phyloP scores from a whole-genome alignment of 2,797 vertebrate species.

The Notamacropus eugenii region DNA sequence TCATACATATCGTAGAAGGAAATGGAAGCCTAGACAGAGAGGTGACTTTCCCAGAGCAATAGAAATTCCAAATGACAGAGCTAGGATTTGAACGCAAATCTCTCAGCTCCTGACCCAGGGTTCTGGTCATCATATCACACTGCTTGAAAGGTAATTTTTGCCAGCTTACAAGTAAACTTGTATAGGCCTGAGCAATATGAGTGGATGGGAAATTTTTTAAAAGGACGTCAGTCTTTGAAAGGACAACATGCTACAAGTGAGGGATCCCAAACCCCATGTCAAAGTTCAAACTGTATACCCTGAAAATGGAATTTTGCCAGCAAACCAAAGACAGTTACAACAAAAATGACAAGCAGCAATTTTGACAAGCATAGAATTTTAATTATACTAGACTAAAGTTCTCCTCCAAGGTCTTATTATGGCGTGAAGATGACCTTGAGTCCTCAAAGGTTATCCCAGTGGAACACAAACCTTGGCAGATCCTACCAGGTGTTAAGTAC shows the following conservation, averaged over 20 bases:
- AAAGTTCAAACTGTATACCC: not conserved
- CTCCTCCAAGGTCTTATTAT: not conserved
- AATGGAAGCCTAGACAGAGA: not conserved
- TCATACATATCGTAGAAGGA: not conserved
- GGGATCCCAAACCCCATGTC: not conserved
- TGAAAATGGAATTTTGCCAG: slow-evolving; percentile 22
- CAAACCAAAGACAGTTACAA: not conserved
- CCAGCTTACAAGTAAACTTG: not conserved
- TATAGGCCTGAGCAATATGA: not conserved
- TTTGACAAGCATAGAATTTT: slow-evolving; percentile 46
- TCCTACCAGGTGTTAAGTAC: not conserved
- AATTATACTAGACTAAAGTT: not conserved
- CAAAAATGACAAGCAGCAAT: not conserved
- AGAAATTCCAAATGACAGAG: not conserved
- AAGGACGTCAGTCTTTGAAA: not conserved
- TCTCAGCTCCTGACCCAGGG: not conserved
- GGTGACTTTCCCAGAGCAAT: not conserved
- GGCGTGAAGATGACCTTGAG: not conserved
- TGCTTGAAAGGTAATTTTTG: slow-evolving; percentile 40
- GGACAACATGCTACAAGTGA: not conserved
- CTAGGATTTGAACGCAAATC: not conserved
- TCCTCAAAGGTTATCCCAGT: not conserved
- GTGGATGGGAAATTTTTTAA: not conserved
- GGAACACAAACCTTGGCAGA: not conserved
- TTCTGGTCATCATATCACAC: not conserved